phyloP scores from a whole-genome alignment of 2,797 vertebrate species.

The Chromobotia macracanthus region DNA sequence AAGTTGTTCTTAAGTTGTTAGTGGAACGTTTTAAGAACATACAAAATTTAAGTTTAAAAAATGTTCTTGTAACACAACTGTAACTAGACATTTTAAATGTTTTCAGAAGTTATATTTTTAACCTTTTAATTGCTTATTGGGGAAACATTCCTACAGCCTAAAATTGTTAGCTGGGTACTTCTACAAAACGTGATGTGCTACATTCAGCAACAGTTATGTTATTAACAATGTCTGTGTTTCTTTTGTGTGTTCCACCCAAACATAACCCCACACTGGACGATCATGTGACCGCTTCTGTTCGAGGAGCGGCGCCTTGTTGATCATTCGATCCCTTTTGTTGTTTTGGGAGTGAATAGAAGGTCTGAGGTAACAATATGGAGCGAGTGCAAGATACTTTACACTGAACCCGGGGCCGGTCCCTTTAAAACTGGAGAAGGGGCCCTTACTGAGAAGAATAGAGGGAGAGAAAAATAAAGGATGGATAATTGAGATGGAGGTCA shows the following conservation, averaged over 20 bases:
- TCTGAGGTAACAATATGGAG: conserved; percentile 69
- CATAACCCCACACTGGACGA: conserved; percentile 53
- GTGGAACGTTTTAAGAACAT: too few species aligned
- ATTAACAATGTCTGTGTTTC: conserved; percentile 25
- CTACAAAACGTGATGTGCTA: too few species aligned
- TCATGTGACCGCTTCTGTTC: conserved; percentile 68
- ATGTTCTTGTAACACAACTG: too few species aligned
- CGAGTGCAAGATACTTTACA: conserved; percentile 74
- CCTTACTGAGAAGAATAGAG: conserved; percentile 55
- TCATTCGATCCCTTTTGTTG: conserved; percentile 76
- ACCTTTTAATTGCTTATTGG: too few species aligned
- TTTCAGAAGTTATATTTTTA: too few species aligned
- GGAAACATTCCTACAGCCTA: too few species aligned
- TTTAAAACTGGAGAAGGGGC: conserved; percentile 49
- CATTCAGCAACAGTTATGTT: too few species aligned
- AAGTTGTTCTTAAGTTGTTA: too few species aligned
- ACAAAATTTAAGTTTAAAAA: too few species aligned
- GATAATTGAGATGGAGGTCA: conserved; percentile 64
- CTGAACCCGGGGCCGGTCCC: conserved; percentile 50
- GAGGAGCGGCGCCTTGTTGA: conserved; percentile 71
- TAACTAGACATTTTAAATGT: too few species aligned
- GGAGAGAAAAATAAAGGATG: neutral
- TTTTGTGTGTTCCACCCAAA: conserved; percentile 62
- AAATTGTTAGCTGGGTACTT: too few species aligned
- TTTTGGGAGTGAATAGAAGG: conserved; percentile 59